Base-by-base conservation (phyloP, 2,888 invertebrate species). In the Lasioglossum lativentre region DNA sequence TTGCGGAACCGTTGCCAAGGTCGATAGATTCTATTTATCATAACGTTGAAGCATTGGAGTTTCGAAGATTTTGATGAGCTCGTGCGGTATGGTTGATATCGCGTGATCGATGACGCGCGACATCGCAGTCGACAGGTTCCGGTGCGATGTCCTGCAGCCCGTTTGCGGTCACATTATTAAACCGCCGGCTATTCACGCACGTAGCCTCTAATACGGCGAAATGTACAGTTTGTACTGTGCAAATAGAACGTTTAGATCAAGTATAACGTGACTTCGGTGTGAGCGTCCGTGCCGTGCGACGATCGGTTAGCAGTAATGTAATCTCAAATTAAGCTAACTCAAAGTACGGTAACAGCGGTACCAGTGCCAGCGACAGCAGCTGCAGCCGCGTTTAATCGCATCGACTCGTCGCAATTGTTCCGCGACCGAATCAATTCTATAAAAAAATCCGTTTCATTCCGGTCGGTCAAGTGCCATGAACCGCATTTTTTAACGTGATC, bases 151-250 rank as follows among this genome's bases (percentile, higher is more conserved):
- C 85, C 72, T 27, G 78, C 75, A 85, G 78, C 45, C 78, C 84
- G 80, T 78, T 78, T 87, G 84, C 81, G 89, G 89, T 75, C 84
- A 79, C 84, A 89, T 88, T 88, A 88, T 88, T 88, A 88, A 88
- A 88, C 88, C 87, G 70, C 87, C 68, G 81, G 72, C 77, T 80
- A 56, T 82, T 78, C 75, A 72, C 75, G 80, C 40, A 77, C 68
- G 83, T 78, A 70, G 75, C 47, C 87, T 38, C 81, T 89, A 84
- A 87, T 87, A 89, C 87, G 47, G 5, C 52, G 81, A 77, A 82
- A 87, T 87, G 81, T 73, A 89, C 89, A 89, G 87, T 87, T 88
- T 87, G 89, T 68, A 56, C 68, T 23, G 68, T 77, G 84, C 89
- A 87, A 88, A 88, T 89, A 88, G 78, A 89, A 47, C 87, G 84